A percentile compares a stretch with the other conserved stretches of the same genome.
Conservation (phyloP, 1,140 invertebrate genomes). For the Rhysida immarginata region DNA sequence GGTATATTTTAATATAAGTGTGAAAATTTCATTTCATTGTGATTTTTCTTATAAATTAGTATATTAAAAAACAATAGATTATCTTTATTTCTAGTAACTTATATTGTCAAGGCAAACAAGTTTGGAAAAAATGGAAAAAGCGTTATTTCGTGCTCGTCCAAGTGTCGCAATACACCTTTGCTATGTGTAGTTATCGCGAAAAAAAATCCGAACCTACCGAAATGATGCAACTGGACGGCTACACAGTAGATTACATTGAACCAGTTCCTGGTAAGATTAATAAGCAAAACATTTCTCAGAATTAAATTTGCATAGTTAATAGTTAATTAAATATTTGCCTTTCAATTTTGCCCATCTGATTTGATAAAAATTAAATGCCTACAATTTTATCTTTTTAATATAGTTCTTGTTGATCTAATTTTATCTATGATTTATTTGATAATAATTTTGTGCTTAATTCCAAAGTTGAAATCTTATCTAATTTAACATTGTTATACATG, state of each 20-base stretch:
- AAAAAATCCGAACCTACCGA: conserved; percentile 98
- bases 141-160: conserved; percentile 96
- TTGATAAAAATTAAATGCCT: too few relatives aligned
- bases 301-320: too few relatives aligned
- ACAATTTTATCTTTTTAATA: too few relatives aligned
- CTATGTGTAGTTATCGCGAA: conserved; percentile 98
- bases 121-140: conserved; percentile 99
- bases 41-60: conserved; percentile 1
- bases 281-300: too few relatives aligned
- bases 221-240: conserved; percentile 98
- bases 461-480: too few relatives aligned
- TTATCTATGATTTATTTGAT: too few relatives aligned
- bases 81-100: conserved; percentile 50
- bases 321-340: too few relatives aligned
- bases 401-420: too few relatives aligned
- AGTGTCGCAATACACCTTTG: conserved; percentile 99
- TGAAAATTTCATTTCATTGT: neutral
- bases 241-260: conserved; percentile 98
- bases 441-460: too few relatives aligned
- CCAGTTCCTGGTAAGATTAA: conserved; percentile 60
- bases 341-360: too few relatives aligned
- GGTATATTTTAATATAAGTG: neutral
- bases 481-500: too few relatives aligned
- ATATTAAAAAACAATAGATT: neutral
- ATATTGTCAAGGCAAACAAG: conserved; percentile 86